Evolutionary conservation across 2,113 vertebrate genomes (phyloP).

Genomic region (Scartelaos histophorus): DNA sequence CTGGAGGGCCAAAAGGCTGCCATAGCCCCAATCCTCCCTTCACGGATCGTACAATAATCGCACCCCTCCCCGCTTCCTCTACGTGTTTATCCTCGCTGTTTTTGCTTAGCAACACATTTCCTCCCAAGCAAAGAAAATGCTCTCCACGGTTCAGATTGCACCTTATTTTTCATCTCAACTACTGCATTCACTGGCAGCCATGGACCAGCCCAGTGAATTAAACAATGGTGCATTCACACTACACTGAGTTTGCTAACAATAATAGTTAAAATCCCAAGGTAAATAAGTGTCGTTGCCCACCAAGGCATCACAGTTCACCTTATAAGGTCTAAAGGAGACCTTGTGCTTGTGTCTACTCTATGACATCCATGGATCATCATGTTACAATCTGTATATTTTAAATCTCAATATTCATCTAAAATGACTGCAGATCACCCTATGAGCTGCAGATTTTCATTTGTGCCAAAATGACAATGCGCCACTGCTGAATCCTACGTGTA

Average conservation of each 20-base stretch:
- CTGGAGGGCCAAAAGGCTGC: slow-evolving; percentile 66
- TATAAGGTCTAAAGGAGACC: too few relatives aligned
- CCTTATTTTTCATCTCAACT: slow-evolving; percentile 21
- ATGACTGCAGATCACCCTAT: too few relatives aligned
- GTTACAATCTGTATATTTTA: too few relatives aligned
- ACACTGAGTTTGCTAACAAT: neutral
- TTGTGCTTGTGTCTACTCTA: too few relatives aligned
- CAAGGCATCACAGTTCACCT: neutral
- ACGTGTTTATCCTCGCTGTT: slow-evolving; percentile 51
- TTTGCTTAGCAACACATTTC: slow-evolving; percentile 58
- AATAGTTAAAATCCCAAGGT: neutral
- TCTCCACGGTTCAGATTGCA: slow-evolving; percentile 39
- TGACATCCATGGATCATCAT: too few relatives aligned
- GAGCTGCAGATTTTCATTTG: too few relatives aligned
- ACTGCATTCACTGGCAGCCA: neutral
- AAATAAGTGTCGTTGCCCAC: neutral
- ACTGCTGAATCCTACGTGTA: too few relatives aligned
- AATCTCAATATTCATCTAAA: too few relatives aligned
- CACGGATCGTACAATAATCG: slow-evolving; percentile 53
- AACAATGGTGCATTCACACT: slow-evolving; percentile 7
- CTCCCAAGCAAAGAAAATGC: slow-evolving; percentile 49
- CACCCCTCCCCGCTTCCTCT: slow-evolving; percentile 35
- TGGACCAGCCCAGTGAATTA: neutral
- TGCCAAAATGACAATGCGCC: too few relatives aligned
- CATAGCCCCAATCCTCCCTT: slow-evolving; percentile 52